These are phyloP conservation scores for Amblyraja radiata DNA, from an alignment of 2,797 vertebrate genomes.

Conservation along the genomic window DNA sequence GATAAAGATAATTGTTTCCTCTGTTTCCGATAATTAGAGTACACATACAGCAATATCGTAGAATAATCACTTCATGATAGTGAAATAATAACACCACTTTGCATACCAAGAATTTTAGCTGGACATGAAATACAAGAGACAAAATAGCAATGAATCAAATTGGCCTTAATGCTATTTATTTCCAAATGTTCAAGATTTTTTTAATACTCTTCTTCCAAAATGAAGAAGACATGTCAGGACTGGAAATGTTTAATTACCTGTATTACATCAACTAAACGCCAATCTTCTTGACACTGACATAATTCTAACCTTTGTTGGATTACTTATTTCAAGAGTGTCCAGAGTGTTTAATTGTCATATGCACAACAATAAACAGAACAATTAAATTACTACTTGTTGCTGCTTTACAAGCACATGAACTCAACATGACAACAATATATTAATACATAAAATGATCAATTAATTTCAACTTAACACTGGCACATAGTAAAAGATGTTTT, in stretches of 20 bases:
- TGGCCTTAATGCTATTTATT: background rate
- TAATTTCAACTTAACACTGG: too few relatives aligned
- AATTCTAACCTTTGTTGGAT: background rate
- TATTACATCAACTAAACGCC: too few relatives aligned
- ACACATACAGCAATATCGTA: background rate
- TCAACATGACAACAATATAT: too few relatives aligned
- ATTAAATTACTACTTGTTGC: too few relatives aligned
- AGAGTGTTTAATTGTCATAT: too few relatives aligned
- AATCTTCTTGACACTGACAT: background rate
- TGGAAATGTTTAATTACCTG: too few relatives aligned
- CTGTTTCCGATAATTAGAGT: background rate
- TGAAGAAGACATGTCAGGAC: background rate
- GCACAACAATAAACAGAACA: too few relatives aligned
- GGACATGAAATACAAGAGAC: background rate
- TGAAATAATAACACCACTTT: background rate
- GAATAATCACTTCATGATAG: background rate
- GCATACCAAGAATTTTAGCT: background rate
- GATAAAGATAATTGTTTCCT: background rate
- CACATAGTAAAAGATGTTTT: background rate
- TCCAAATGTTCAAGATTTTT: background rate
- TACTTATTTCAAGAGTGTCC: too few relatives aligned
- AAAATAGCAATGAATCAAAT: background rate
- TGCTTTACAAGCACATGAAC: too few relatives aligned
- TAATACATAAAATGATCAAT: too few relatives aligned
- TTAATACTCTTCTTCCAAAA: background rate